Conservation (phyloP, 2,888 invertebrate species). For the Diaperis boleti region DNA sequence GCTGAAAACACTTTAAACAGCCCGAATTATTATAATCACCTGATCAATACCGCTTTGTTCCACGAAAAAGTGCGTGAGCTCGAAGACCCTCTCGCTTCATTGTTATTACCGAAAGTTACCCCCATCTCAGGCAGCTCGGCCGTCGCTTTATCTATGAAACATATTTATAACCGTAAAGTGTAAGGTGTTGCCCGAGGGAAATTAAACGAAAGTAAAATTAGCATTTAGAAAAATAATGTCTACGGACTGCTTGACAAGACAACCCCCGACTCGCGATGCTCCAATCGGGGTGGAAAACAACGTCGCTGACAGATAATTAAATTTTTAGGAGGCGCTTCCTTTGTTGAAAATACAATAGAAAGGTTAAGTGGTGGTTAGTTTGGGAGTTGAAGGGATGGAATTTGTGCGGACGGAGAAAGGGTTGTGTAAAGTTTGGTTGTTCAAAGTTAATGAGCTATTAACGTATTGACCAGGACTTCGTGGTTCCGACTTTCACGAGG, state of each 20-base stretch:
- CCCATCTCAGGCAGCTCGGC: slow-evolving; percentile 35
- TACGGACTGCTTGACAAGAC: slow-evolving; percentile 20
- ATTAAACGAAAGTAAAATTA: slow-evolving; percentile 62
- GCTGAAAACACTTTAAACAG: no score
- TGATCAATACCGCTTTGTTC: slow-evolving; percentile 19
- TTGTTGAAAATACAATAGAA: no score
- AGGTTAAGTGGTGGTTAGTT: no score
- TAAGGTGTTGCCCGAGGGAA: slow-evolving; percentile 61
- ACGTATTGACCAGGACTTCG: no score
- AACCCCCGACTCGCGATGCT: neutral
- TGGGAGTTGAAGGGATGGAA: no score
- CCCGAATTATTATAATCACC: no score
- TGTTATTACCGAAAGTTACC: slow-evolving; percentile 36
- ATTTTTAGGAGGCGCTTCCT: no score
- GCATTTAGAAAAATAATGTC: slow-evolving; percentile 59
- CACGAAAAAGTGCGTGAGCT: neutral
- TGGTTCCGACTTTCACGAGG: no score
- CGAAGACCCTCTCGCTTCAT: slow-evolving; percentile 1
- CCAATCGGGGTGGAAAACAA: slow-evolving; percentile 23
- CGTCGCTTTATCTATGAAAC: slow-evolving; percentile 40
- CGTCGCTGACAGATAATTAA: slow-evolving; percentile 3
- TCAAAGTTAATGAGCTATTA: no score
- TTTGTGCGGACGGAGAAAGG: no score
- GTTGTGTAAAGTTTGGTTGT: no score
- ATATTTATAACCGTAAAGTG: slow-evolving; percentile 52